Evolutionary conservation across 2,113 vertebrate genomes (phyloP), one percentile per base, ranked within the genome.

Genomic region (Crotalus viridis): DNA sequence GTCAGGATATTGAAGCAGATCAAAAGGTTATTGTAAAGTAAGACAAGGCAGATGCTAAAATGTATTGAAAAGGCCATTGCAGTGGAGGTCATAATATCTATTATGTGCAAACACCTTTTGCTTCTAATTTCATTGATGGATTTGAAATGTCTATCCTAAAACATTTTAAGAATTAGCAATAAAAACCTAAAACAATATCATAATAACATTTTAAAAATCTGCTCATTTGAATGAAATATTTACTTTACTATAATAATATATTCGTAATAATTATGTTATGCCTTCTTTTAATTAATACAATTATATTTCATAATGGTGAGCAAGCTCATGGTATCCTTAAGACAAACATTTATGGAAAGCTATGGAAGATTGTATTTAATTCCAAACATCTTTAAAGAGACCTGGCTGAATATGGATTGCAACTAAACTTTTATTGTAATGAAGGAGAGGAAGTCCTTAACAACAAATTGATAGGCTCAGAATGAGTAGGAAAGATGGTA

Each of bases 1-100:
- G 97, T 28, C 94, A 33, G 90, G 74, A 97, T 97, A 90, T 43
- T 95, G 95, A 92, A 87, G 19, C 89, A 94, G 96, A 92, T 95
- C 94, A 94, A 95, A 95, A 95, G 94, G 85, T 89, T 89, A 90
- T 4, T 28, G 55, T 93, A 90, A 96, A 97, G 95, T 10, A 8
- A 91, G 95, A 7, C 26, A 91, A 91, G 51, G 55, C 95, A 95
- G 92, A 91, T 43, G 81, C 86, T 94, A 96, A 96, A 95, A 92
- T 92, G 55, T 13, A 89, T 85, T 56, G 59, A 74, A 91, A 87
- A 17, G 59, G 12, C 56, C n/a, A 10, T 46, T 64, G 33, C 26
- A 87, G 54, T 90, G 28, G 6, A 91, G 91, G 93, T 91, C 92
- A 94, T 61, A 46, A 91, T 87, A 88, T 28, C 0, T 81, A 33